Evolutionary conservation across 1,140 invertebrate genomes (phyloP).

Genomic region (Coenobita brevimanus): DNA sequence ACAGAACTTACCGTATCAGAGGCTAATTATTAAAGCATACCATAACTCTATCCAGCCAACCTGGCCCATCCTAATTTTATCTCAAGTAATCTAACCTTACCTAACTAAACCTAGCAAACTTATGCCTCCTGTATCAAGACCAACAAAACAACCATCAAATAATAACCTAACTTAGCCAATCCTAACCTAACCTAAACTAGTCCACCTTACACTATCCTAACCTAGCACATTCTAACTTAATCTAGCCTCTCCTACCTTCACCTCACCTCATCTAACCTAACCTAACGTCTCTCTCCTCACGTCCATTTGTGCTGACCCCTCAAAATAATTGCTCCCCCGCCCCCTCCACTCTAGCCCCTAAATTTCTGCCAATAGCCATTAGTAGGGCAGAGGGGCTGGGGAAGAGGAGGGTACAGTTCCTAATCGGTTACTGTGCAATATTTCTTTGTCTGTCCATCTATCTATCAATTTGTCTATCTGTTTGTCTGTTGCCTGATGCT

Average conservation of each 20-base stretch:
- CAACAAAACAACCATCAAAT: neutral
- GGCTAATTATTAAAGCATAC: no score
- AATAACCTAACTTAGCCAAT: neutral
- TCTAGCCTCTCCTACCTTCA: neutral
- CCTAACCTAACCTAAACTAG: neutral
- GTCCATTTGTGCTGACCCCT: neutral
- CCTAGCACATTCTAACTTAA: neutral
- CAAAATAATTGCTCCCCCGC: neutral
- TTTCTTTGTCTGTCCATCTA: no score
- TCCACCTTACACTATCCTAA: neutral
- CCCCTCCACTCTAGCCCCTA: neutral
- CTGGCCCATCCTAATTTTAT: no score
- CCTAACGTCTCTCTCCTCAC: neutral
- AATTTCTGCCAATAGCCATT: neutral
- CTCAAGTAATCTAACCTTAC: no score
- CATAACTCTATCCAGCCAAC: no score
- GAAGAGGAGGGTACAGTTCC: no score
- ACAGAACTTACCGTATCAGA: no score
- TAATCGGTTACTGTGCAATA: no score
- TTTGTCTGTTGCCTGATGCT: no score
- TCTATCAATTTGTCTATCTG: no score
- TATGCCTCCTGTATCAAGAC: neutral
- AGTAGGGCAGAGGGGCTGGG: no score
- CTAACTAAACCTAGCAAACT: no score
- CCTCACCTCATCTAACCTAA: neutral